A percentile compares a stretch with the other conserved stretches of the same genome.
Conservation (phyloP, 2,797 vertebrate genomes). For the Scomberomorus guttatus region DNA sequence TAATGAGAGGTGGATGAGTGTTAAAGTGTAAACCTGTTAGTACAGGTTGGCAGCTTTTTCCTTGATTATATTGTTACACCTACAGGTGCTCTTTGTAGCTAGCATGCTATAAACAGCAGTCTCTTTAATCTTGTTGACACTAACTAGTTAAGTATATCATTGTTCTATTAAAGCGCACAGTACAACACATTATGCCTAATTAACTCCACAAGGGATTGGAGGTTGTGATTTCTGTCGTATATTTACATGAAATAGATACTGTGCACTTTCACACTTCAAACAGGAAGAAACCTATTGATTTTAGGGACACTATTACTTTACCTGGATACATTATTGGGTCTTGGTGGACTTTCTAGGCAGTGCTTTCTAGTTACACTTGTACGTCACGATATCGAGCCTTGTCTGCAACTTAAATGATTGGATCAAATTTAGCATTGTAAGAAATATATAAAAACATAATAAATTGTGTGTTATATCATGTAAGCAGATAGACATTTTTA, state of each 20-base stretch:
- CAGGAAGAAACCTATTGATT: constrained; percentile 30
- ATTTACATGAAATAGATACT: constrained; percentile 13
- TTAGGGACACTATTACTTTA: constrained; percentile 14
- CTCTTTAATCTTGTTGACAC: constrained; percentile 9
- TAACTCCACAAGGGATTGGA: constrained; percentile 17
- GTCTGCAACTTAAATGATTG: background rate
- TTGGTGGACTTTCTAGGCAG: no score
- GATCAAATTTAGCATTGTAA: no score
- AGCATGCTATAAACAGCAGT: background rate
- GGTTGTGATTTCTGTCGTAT: constrained; percentile 16
- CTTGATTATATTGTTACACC: background rate
- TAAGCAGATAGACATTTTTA: no score
- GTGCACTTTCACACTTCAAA: background rate
- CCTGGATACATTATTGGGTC: background rate
- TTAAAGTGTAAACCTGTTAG: background rate
- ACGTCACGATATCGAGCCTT: background rate
- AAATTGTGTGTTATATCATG: no score
- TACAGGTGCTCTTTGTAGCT: background rate
- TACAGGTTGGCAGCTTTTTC: background rate
- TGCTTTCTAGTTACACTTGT: no score
- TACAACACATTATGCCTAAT: constrained; percentile 26
- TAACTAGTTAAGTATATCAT: background rate
- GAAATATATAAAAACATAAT: no score
- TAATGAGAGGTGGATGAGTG: constrained; percentile 1
- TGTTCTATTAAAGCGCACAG: constrained; percentile 18